Conservation (phyloP, 2,113 vertebrate genomes). For the Thermophis baileyi region DNA sequence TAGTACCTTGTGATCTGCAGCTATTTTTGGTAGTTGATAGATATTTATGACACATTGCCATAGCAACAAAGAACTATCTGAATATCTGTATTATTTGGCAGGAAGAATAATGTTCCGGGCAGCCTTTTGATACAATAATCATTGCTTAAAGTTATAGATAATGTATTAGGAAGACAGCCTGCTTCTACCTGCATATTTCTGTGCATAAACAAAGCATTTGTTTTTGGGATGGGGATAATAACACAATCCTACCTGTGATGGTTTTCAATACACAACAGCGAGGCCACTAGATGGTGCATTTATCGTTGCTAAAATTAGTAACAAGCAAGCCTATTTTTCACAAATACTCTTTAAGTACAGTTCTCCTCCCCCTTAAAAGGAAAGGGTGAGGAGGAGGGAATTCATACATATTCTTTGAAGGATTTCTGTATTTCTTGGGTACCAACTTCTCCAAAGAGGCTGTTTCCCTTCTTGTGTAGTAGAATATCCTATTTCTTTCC, state of each 20-base stretch:
- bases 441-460: background rate
- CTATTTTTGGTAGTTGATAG: slow-evolving; percentile 55
- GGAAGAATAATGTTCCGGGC: slow-evolving; percentile 29
- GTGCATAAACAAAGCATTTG: background rate
- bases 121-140: slow-evolving; percentile 37
- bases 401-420: background rate
- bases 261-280: slow-evolving; percentile 42
- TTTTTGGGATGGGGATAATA: background rate
- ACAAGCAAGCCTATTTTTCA: slow-evolving; percentile 15
- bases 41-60: slow-evolving; percentile 53
- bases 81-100: slow-evolving; percentile 21
- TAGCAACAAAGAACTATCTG: slow-evolving; percentile 55
- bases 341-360: background rate
- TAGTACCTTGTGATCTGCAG: slow-evolving; percentile 40
- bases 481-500: background rate
- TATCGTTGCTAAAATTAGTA: slow-evolving; percentile 42
- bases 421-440: slow-evolving; percentile 7
- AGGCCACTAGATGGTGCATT: slow-evolving; percentile 73
- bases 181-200: background rate
- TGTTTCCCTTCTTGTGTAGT: background rate
- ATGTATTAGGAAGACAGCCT: background rate
- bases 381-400: background rate
- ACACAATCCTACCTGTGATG: slow-evolving; percentile 18
- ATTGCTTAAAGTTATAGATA: background rate
- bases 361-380: background rate